Percentiles rank a stretch among this genome's conserved stretches.
These are phyloP conservation scores for Naso thynnoides DNA, from an alignment of 2,797 vertebrate genomes.

Conservation along the genomic window DNA sequence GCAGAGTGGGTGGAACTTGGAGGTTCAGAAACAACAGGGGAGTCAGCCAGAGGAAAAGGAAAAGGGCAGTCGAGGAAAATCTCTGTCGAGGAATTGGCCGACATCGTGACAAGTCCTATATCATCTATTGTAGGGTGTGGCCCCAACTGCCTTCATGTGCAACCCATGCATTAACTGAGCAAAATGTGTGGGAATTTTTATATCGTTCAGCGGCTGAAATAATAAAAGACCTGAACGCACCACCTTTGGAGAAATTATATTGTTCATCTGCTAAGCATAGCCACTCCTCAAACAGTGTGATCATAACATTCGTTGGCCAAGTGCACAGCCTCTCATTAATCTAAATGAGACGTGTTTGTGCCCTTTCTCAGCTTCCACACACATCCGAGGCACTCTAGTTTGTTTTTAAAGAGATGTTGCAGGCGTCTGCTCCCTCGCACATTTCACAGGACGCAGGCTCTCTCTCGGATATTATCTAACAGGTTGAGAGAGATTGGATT, in stretches of 20 bases:
- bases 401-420: conserved; percentile 54
- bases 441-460: conserved; percentile 26
- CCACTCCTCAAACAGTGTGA: conserved; percentile 77
- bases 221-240: conserved; percentile 67
- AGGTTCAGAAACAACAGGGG: neutral
- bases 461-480: conserved; percentile 51
- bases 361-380: conserved; percentile 59
- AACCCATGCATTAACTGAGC: conserved; percentile 67
- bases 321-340: conserved; percentile 75
- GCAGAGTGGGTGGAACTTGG: neutral
- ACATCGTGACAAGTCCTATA: conserved; percentile 47
- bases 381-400: conserved; percentile 45
- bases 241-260: conserved; percentile 77
- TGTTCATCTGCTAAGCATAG: conserved; percentile 68
- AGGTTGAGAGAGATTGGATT: conserved; percentile 46
- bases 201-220: conserved; percentile 63
- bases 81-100: neutral
- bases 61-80: neutral
- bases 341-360: conserved; percentile 73
- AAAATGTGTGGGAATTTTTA: conserved; percentile 73
- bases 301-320: conserved; percentile 67
- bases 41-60: neutral
- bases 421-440: conserved; percentile 25
- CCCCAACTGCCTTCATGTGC: conserved; percentile 56
- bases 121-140: conserved; percentile 58